Evolutionary conservation across 2,113 vertebrate species (phyloP), one percentile per base, ranked within the genome.

Genomic region (Athene cunicularia): DNA sequence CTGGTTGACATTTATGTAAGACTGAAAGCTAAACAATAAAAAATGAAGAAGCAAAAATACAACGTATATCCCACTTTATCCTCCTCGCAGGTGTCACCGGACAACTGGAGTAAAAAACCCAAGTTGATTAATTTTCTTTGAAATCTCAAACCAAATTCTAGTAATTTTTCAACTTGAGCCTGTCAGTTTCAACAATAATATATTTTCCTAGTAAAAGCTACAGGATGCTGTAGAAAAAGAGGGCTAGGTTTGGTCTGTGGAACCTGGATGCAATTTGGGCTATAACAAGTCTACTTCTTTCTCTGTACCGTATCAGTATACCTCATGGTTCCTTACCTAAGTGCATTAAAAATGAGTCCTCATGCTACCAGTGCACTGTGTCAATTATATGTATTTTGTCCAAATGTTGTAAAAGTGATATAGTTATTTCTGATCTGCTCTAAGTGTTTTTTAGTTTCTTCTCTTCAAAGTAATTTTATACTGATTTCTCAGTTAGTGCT

Each of bases 401-500:
- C 3, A 0, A 94, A 80, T 12, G n/a, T 13, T 94, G 73, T 43
- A 72, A n/a, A 95, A 87, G 84, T n/a, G 66, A 91, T 82, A 67
- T 66, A 56, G 70, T 66, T 70, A 85, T 63, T 96, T 90, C 62
- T 87, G 70, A 90, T 66, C 80, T 83, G 50, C 66, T 76, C 37
- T 18, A 80, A 95, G n/a, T 8, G 62, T 14, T 79, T 92, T 92
- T 84, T 32, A 63, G 72, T 56, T 94, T 88, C 86, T 91, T 68
- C 88, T 60, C 80, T 91, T 94, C 76, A 37, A 77, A 92, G 92
- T 88, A 88, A 93, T 82, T 90, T 88, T 82, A 88, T 14, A 53
- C 86, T 80, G 70, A 95, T 87, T 96, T 95, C 91, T 93, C 77
- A 82, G 74, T 39, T 68, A 64, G 68, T 66, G 73, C 80, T 86